These are phyloP conservation scores for Chiloscyllium plagiosum DNA, from an alignment of 2,113 vertebrate species.

Conservation along the genomic window DNA sequence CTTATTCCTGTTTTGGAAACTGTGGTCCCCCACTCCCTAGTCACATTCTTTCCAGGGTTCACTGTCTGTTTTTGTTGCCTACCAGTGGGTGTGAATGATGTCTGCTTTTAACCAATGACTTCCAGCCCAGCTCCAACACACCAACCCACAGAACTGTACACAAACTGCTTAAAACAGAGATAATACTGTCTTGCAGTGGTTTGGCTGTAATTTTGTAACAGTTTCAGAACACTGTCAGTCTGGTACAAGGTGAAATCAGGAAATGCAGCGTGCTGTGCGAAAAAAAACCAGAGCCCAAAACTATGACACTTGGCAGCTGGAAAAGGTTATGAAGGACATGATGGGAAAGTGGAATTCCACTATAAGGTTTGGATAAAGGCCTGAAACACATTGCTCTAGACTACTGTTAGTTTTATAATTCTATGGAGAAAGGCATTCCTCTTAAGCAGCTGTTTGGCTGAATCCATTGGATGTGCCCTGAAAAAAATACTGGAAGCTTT, in stretches of 20 bases:
- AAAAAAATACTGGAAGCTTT: not conserved
- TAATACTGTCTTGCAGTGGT: not conserved
- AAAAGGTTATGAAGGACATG: not conserved
- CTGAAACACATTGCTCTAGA: not conserved
- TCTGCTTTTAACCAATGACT: not conserved
- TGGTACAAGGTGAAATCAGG: not conserved
- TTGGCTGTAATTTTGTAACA: not conserved
- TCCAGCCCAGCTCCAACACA: not conserved
- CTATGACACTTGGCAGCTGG: not conserved
- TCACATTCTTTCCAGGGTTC: not conserved
- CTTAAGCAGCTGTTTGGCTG: not conserved
- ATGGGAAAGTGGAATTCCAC: not conserved
- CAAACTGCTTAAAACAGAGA: conserved; percentile 6
- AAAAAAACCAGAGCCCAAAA: not conserved
- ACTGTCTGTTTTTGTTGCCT: not conserved
- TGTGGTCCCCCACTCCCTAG: not conserved
- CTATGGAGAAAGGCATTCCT: not conserved
- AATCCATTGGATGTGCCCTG: no score
- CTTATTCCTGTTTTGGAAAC: not conserved
- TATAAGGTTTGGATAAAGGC: not conserved
- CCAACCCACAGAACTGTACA: not conserved
- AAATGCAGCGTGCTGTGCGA: not conserved
- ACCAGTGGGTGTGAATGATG: not conserved
- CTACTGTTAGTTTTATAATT: not conserved
- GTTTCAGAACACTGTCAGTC: conserved; percentile 9